Evolutionary conservation across 2,888 invertebrate genomes (phyloP).

Genomic region (Eumacrocentrus americanus): DNA sequence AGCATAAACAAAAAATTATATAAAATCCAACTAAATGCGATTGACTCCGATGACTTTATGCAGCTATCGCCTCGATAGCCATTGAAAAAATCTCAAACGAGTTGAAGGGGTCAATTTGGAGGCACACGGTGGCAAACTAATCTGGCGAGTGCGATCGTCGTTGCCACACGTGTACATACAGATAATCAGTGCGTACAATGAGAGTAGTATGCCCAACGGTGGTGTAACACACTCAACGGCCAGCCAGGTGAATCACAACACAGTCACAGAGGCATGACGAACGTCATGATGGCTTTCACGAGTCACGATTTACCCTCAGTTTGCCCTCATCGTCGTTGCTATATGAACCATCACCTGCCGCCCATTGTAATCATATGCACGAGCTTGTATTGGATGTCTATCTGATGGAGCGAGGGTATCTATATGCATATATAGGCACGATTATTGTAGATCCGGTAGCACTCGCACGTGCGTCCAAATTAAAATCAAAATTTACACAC

Average conservation of each 20-base stretch:
- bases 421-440: too few relatives aligned
- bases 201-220: slow-evolving; percentile 39
- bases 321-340: slow-evolving; percentile 41
- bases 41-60: too few relatives aligned
- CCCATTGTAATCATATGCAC: slow-evolving; percentile 37
- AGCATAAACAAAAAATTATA: background rate
- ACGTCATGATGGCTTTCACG: slow-evolving; percentile 42
- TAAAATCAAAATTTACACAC: slow-evolving; percentile 64
- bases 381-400: slow-evolving; percentile 52
- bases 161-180: slow-evolving; percentile 28
- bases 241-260: slow-evolving; percentile 62
- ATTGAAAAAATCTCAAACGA: background rate
- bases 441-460: slow-evolving; percentile 23
- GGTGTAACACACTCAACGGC: slow-evolving; percentile 55
- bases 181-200: slow-evolving; percentile 36
- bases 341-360: slow-evolving; percentile 44
- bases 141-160: slow-evolving; percentile 33
- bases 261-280: slow-evolving; percentile 57
- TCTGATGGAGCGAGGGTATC: slow-evolving; percentile 35
- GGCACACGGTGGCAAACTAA: slow-evolving; percentile 18
- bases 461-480: slow-evolving; percentile 31
- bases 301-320: slow-evolving; percentile 53
- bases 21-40: too few relatives aligned
- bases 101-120: slow-evolving; percentile 12
- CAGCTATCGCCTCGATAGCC: too few relatives aligned